phyloP scores from a whole-genome alignment of 1,140 invertebrate genomes.

The Rhynchophorus ferrugineus region DNA sequence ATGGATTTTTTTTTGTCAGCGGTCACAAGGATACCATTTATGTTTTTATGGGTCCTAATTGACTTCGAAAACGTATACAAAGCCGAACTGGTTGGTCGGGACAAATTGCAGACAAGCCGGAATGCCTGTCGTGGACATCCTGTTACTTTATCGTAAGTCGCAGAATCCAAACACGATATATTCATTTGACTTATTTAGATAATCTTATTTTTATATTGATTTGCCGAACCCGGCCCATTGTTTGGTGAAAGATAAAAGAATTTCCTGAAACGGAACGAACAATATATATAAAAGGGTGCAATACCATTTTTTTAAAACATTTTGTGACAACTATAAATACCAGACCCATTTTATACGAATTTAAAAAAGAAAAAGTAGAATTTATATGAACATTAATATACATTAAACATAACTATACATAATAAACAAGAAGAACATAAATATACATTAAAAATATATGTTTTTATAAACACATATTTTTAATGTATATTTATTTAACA shows the following conservation, averaged over 20 bases:
- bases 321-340: no score
- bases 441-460: no score
- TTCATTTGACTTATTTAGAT: conserved; percentile 25
- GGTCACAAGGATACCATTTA: conserved; percentile 17
- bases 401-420: no score
- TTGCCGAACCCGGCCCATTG: conserved; percentile 12
- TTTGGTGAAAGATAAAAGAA: conserved; percentile 5
- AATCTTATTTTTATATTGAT: conserved; percentile 18
- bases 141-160: conserved; percentile 27
- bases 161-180: conserved; percentile 27
- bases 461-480: no score
- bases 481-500: no score
- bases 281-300: no score
- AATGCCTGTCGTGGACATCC: conserved; percentile 25
- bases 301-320: no score
- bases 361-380: no score
- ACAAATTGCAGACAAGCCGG: conserved; percentile 35
- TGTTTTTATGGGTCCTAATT: conserved; percentile 24
- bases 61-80: conserved; percentile 18
- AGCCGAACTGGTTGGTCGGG: conserved; percentile 14
- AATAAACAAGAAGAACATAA: no score
- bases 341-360: no score
- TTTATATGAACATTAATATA: no score
- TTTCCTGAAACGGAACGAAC: background rate
- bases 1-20: conserved; percentile 13